Conservation (phyloP, 2,113 vertebrate genomes). For the Fregetta grallaria region DNA sequence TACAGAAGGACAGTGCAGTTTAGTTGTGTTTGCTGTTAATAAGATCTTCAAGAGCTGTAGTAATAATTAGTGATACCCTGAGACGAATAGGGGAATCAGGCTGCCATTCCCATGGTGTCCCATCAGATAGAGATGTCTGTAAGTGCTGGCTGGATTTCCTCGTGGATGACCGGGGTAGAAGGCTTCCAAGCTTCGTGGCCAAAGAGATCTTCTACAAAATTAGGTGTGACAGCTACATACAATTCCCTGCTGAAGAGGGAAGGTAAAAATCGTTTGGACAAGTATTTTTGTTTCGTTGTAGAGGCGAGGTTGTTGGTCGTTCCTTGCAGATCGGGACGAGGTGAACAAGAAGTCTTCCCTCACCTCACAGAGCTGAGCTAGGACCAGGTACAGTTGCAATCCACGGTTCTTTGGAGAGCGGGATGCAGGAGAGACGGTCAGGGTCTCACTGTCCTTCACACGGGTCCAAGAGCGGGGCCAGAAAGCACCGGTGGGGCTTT, state of each 20-base stretch:
- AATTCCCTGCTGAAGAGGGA: background rate
- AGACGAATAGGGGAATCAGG: background rate
- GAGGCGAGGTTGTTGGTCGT: background rate
- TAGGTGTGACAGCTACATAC: background rate
- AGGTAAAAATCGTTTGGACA: background rate
- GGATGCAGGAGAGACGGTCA: background rate
- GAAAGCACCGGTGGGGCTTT: background rate
- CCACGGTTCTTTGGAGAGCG: background rate
- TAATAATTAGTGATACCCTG: background rate
- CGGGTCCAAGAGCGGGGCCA: fast-evolving
- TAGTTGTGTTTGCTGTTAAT: background rate
- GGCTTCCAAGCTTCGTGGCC: background rate
- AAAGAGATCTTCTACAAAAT: background rate
- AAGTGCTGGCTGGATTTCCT: constrained; percentile 19
- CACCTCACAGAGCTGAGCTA: constrained; percentile 27
- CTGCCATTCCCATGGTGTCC: background rate
- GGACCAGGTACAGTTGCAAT: constrained; percentile 14
- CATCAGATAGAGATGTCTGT: background rate
- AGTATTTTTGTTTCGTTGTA: constrained; percentile 3
- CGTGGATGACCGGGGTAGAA: background rate
- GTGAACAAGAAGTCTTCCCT: constrained; percentile 4
- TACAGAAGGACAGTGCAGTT: background rate
- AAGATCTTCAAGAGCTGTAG: background rate
- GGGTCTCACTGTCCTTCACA: background rate
- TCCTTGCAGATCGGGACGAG: background rate